A percentile compares a stretch with the other conserved stretches of the same genome.
phyloP scores from a whole-genome alignment of 2,113 vertebrate species.

The Orthonyx spaldingii region DNA sequence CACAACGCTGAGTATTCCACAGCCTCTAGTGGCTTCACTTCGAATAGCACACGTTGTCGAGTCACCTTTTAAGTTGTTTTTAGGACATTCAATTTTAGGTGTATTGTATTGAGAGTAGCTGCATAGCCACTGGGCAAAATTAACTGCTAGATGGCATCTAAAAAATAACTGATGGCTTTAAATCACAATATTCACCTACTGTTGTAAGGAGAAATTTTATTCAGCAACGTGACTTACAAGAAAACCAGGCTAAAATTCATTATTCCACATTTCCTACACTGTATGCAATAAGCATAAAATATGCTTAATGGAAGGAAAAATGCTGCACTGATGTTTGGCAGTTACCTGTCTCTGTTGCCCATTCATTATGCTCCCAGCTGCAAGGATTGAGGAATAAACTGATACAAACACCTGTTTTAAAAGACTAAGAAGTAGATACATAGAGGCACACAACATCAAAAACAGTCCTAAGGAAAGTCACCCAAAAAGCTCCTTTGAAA shows the following conservation, averaged over 20 bases:
- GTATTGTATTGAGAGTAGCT: background rate
- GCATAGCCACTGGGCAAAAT: background rate
- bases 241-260: background rate
- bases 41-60: background rate
- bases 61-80: background rate
- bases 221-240: background rate
- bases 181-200: background rate
- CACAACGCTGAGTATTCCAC: background rate
- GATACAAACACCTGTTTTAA: background rate
- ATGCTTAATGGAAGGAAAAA: background rate
- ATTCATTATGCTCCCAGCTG: background rate
- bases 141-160: background rate
- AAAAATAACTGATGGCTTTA: background rate
- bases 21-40: constrained; percentile 63
- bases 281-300: background rate
- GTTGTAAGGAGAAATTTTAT: background rate
- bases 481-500: background rate
- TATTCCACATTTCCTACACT: background rate
- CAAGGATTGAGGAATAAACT: background rate
- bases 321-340: background rate
- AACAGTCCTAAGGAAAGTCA: background rate
- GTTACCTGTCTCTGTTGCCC: background rate
- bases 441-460: background rate
- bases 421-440: background rate
- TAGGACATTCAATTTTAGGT: background rate